Evolutionary conservation across 2,113 vertebrate genomes (phyloP).

Genomic region (Glareola pratincola): DNA sequence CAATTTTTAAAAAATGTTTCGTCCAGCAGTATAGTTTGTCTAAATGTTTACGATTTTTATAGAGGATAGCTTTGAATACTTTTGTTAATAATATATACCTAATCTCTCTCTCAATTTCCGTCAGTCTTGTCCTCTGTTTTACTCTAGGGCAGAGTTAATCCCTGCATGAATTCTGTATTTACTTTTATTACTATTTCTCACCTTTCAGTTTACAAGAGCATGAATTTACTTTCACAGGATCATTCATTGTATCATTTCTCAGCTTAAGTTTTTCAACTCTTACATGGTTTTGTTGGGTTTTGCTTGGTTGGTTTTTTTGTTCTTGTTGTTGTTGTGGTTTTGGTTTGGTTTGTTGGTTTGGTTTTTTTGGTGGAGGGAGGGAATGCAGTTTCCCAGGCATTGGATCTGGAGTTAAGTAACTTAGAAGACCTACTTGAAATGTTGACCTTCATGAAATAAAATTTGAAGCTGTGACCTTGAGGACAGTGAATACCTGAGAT

Average conservation of each 20-base stretch:
- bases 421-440: not conserved
- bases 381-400: not conserved
- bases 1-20: not conserved
- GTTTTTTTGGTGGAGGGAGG: not conserved
- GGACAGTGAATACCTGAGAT: not conserved
- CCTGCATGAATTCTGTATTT: not conserved
- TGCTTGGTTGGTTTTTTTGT: not conserved
- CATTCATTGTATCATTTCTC: not conserved
- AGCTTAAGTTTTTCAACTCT: not conserved
- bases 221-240: not conserved
- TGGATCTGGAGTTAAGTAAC: not conserved
- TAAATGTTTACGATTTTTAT: not conserved
- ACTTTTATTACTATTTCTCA: not conserved
- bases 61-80: not conserved
- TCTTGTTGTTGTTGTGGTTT: not conserved
- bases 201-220: not conserved
- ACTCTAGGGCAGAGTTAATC: not conserved
- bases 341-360: not conserved
- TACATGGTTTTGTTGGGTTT: not conserved
- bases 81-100: not conserved
- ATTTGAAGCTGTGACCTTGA: not conserved
- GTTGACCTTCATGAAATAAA: not conserved
- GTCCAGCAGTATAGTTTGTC: not conserved
- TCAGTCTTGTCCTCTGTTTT: not conserved
- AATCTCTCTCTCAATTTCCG: not conserved